Conservation (phyloP, 1,140 invertebrate genomes). For the Metopolophium dirhodum region DNA sequence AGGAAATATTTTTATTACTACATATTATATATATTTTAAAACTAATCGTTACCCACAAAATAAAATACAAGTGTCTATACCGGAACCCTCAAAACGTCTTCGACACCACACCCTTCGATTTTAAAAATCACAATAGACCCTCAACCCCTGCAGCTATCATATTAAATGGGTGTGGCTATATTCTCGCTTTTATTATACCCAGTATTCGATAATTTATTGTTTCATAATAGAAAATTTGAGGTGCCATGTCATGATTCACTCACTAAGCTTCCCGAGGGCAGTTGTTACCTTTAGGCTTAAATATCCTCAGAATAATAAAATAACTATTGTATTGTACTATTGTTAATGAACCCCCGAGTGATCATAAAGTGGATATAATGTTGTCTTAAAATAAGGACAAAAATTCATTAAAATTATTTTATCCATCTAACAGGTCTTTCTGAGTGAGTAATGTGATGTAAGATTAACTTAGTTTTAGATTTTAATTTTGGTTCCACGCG, state of each 20-base stretch:
- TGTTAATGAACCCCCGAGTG: not conserved
- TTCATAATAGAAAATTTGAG: conserved; percentile 43
- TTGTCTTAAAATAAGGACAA: not conserved
- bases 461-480: conserved; percentile 39
- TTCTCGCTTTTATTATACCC: conserved; percentile 1
- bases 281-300: not conserved
- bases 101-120: conserved; percentile 45
- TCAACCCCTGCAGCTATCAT: conserved; percentile 50
- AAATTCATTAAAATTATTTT: not conserved
- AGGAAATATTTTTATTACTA: not conserved
- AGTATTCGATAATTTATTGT: conserved; percentile 51
- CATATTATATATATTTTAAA: not conserved
- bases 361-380: not conserved
- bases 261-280: not conserved
- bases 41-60: not conserved
- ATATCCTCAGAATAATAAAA: conserved; percentile 17
- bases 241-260: not conserved
- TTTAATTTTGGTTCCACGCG: conserved; percentile 20
- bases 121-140: conserved; percentile 46
- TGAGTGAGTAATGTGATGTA: not conserved
- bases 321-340: conserved; percentile 37
- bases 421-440: not conserved
- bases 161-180: conserved; percentile 28
- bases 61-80: conserved; percentile 11
- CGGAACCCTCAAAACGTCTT: not conserved